Base-by-base conservation (phyloP, 2,113 vertebrate species). In the Passer montanus region DNA sequence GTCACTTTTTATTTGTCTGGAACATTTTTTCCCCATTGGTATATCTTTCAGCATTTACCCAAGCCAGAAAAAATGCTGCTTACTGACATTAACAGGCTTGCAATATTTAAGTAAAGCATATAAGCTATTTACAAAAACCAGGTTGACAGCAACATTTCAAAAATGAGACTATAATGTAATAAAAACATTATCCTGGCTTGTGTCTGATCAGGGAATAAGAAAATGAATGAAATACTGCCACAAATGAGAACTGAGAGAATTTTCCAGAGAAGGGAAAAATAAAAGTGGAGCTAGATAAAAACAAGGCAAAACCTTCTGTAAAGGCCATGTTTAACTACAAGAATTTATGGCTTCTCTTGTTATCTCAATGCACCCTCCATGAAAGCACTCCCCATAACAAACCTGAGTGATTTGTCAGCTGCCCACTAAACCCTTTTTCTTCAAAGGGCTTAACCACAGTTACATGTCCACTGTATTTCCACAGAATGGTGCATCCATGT, bases 1-100 rank as follows among this genome's bases (percentile, higher is more conserved):
- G 90, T 91, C 92, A 91, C 56, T 95, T 96, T 90, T 33, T 91
- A 95, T 96, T 82, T 91, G 56, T 75, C 84, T 89, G 74, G 91
- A 87, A 69, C 69, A 62, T 76, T 60, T 94, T 95, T 88, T 95
- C n/a, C 49, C 66, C 28, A 44, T 50, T 91, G 74, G 35, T 53
- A 20, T 72, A 62, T 84, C 55, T 94, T 93, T 86, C 90, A 89
- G 31, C 53, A 62, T 50, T 70, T 92, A 24, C 7, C 4, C 22
- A 77, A 67, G 58, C 39, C 17, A 80, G 62, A 87, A 92, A 13
- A 62, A 67, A 63, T 21, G 66, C 23, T 79, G 27, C 75, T 88
- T 86, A 35, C 56, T 72, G 56, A 56, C 58, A 90, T 86, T 91
- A 95, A 93, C 37, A 72, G 46, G 44, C 31, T 84, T 90, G 73